Evolutionary conservation across 1,140 invertebrate genomes (phyloP).

Genomic region (Phthorimaea operculella): DNA sequence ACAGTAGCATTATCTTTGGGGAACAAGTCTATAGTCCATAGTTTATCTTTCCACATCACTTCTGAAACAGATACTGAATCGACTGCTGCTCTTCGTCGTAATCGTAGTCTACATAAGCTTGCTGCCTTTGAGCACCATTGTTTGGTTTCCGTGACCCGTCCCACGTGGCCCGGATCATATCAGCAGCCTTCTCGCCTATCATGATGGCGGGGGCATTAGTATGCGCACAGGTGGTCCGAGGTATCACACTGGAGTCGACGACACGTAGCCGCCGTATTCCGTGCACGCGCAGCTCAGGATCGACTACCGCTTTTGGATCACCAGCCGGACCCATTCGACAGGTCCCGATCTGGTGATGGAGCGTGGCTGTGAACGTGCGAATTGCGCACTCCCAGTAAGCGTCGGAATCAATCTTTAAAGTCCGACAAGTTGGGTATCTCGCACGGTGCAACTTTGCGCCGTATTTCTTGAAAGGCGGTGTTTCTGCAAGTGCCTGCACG

Average conservation of each 20-base stretch:
- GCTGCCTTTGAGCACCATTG: no score
- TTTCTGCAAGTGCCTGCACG: slow-evolving; percentile 65
- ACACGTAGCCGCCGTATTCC: slow-evolving; percentile 41
- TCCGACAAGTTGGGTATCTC: slow-evolving; percentile 77
- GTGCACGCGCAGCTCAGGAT: slow-evolving; percentile 45
- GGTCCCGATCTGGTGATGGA: slow-evolving; percentile 57
- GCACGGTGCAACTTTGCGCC: slow-evolving; percentile 75
- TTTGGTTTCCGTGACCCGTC: neutral
- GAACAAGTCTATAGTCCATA: no score
- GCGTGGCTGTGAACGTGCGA: slow-evolving; percentile 48
- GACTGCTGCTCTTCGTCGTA: no score
- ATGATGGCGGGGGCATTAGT: slow-evolving; percentile 85
- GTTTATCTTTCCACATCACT: no score
- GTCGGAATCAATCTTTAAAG: slow-evolving; percentile 72
- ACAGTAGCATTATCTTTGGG: no score
- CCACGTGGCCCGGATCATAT: slow-evolving; percentile 73
- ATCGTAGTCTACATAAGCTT: no score
- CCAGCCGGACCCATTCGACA: slow-evolving; percentile 65
- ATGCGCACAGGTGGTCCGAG: slow-evolving; percentile 78
- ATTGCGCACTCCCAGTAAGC: slow-evolving; percentile 84
- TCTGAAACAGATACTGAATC: no score
- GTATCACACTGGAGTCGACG: slow-evolving; percentile 70
- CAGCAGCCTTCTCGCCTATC: slow-evolving; percentile 85
- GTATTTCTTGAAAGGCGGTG: slow-evolving; percentile 77
- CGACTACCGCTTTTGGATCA: slow-evolving; percentile 53